Evolutionary conservation across 2,888 invertebrate species (phyloP).

Genomic region (Orthonychiurus folsomi): DNA sequence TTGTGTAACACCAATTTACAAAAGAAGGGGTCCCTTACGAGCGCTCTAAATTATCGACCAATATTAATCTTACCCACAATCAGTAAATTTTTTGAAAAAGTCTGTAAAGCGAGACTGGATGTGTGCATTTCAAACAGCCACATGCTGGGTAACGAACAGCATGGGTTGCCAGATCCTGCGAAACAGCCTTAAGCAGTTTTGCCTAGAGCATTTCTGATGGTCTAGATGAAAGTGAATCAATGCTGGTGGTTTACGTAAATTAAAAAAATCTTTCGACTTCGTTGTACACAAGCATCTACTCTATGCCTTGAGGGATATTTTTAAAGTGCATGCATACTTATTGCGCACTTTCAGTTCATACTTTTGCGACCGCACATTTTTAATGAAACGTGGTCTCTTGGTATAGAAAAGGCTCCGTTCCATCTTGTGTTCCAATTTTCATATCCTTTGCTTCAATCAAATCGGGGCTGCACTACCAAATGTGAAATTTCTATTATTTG

Average conservation of each 20-base stretch:
- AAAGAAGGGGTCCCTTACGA: background rate
- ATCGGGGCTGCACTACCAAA: background rate
- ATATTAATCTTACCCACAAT: background rate
- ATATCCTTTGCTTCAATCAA: slow-evolving; percentile 2
- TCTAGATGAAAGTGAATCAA: slow-evolving; percentile 14
- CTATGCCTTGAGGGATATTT: slow-evolving; percentile 11
- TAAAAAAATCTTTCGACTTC: slow-evolving; percentile 19
- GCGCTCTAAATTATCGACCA: background rate
- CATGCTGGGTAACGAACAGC: slow-evolving; percentile 12
- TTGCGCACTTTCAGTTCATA: slow-evolving; percentile 12
- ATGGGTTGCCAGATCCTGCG: slow-evolving; percentile 21
- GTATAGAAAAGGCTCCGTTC: slow-evolving; percentile 12
- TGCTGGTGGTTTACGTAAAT: slow-evolving; percentile 16
- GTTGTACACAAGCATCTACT: slow-evolving; percentile 10
- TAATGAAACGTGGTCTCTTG: slow-evolving; percentile 11
- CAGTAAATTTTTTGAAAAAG: slow-evolving; percentile 19
- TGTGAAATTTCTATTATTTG: background rate
- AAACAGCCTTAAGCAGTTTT: slow-evolving; percentile 15
- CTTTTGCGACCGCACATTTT: slow-evolving; percentile 13
- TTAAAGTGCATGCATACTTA: slow-evolving; percentile 12
- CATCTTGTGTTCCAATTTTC: background rate
- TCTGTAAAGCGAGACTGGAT: slow-evolving; percentile 12
- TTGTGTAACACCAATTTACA: background rate
- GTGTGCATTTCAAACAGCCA: background rate
- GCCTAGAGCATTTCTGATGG: slow-evolving; percentile 16